Evolutionary conservation across 2,113 vertebrate species (phyloP).

Genomic region (Emydura subglobosa): DNA sequence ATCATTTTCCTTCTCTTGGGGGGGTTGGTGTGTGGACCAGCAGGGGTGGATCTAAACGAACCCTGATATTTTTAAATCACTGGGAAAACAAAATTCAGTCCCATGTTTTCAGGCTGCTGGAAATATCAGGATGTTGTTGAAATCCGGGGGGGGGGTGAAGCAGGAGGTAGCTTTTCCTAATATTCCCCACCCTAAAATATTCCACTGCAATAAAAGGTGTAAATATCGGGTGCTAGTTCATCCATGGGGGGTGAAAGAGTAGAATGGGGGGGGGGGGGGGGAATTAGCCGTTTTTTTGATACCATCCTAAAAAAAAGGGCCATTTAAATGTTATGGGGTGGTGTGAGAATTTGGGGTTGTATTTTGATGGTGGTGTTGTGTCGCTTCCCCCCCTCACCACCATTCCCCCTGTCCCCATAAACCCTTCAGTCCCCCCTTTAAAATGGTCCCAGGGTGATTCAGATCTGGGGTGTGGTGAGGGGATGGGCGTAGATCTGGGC

Average conservation of each 20-base stretch:
- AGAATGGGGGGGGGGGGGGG: no score
- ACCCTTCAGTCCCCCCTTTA: background rate
- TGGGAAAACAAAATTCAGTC: background rate
- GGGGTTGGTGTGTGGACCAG: no score
- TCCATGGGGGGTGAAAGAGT: no score
- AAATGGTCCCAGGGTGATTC: background rate
- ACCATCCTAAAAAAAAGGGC: no score
- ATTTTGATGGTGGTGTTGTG: background rate
- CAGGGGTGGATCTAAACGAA: background rate
- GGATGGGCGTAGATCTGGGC: background rate
- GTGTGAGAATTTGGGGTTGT: background rate
- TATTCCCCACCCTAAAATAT: background rate
- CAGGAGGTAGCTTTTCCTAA: no score
- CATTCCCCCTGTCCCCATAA: background rate
- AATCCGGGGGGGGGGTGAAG: background rate
- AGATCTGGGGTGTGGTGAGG: background rate
- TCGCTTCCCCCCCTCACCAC: background rate
- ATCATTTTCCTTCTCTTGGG: background rate
- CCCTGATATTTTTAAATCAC: background rate
- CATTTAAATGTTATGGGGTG: background rate
- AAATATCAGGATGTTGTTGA: background rate
- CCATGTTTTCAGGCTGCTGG: background rate
- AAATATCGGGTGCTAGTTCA: background rate
- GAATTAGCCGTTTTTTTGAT: background rate
- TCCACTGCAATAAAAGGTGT: background rate